A percentile compares a stretch with the other conserved stretches of the same genome.
These are phyloP conservation scores for Tragelaphus imberbis DNA, from an alignment of 2,113 vertebrate species.

Conservation along the genomic window DNA sequence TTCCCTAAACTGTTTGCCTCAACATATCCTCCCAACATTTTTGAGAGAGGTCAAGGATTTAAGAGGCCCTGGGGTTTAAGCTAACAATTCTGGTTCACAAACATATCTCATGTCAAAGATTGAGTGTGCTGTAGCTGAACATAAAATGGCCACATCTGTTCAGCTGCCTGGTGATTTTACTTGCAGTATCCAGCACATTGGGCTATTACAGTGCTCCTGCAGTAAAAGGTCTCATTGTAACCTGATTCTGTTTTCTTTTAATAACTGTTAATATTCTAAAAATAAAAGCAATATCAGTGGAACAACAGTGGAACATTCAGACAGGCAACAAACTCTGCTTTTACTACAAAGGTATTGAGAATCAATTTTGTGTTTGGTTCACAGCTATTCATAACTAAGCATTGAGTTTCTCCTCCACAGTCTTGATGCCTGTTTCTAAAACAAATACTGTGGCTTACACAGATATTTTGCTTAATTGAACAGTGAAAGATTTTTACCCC, in stretches of 20 bases:
- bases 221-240: neutral
- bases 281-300: neutral
- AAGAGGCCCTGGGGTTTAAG: slow-evolving; percentile 2
- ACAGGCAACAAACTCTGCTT: neutral
- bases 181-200: neutral
- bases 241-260: neutral
- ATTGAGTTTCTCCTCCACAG: neutral
- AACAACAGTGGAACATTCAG: neutral
- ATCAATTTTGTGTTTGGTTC: neutral
- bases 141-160: neutral
- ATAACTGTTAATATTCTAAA: neutral
- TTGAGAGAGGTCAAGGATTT: slow-evolving; percentile 8
- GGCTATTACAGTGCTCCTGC: neutral
- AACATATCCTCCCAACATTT: slow-evolving; percentile 17
- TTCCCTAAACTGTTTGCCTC: slow-evolving; percentile 41
- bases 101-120: slow-evolving; percentile 29
- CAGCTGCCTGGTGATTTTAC: neutral
- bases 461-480: slow-evolving; percentile 23
- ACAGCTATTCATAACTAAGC: neutral
- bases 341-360: neutral
- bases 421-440: slow-evolving; percentile 22
- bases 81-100: slow-evolving; percentile 40
- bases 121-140: neutral
- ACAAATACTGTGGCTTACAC: neutral
- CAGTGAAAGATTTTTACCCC: neutral